These are phyloP conservation scores for Fulmarus glacialis DNA, from an alignment of 2,113 vertebrate genomes.

Conservation along the genomic window DNA sequence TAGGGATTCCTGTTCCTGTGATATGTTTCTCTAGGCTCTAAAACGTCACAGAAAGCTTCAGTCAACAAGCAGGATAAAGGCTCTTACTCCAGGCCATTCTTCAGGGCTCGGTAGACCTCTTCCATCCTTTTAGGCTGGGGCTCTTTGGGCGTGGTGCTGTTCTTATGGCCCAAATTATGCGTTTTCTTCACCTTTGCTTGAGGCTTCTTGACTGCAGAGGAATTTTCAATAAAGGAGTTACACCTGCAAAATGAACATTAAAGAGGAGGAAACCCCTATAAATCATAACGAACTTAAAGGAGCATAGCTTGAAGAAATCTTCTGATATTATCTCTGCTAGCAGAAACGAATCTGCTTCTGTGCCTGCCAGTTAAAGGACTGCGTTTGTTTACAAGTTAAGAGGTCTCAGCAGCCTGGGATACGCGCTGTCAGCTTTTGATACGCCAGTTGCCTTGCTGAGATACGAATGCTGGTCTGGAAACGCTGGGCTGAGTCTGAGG, in stretches of 20 bases:
- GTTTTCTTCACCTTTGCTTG: conserved; percentile 94
- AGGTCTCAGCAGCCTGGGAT: background rate
- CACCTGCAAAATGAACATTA: conserved; percentile 79
- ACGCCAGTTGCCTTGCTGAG: background rate
- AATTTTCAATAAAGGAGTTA: conserved; percentile 97
- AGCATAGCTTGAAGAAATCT: background rate
- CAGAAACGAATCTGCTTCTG: background rate
- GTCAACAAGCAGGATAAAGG: background rate
- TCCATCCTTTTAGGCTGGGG: conserved; percentile 92
- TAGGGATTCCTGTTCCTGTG: background rate
- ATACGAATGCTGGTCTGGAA: background rate
- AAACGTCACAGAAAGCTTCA: background rate
- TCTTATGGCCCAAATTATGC: conserved; percentile 90
- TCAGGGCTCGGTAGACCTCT: conserved; percentile 91
- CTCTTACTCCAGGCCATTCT: conserved; percentile 93
- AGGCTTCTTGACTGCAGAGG: conserved; percentile 90
- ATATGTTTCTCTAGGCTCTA: background rate
- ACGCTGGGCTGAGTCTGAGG: background rate
- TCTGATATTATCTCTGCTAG: background rate
- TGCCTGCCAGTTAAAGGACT: background rate
- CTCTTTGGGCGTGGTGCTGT: conserved; percentile 85
- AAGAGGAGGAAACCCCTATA: background rate
- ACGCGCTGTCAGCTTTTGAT: background rate
- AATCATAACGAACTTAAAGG: background rate
- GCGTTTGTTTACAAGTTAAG: background rate